Base-by-base conservation (phyloP, 2,797 vertebrate species). In the Trachops cirrhosus region DNA sequence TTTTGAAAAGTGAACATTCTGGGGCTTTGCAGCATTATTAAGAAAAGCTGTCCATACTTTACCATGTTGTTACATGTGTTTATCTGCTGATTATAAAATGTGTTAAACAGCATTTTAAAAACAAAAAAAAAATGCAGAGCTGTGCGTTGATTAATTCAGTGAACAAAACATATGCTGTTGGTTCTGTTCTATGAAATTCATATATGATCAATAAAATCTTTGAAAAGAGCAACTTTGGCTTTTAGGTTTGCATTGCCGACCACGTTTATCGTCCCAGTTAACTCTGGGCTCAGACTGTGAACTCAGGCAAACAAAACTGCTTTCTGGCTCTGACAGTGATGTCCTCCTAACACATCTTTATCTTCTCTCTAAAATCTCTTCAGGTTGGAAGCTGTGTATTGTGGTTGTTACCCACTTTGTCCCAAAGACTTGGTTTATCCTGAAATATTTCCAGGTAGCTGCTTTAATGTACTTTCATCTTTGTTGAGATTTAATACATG, bases 361-460 rank as follows among this genome's bases (percentile, higher is more conserved):
- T 71, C 24, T 96, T 97, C 8, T 98, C 95, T 97, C 80, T 97
- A 0, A 96, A 93, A 39, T 95, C 32, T 82, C 97, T 95, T 12
- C 98, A 99, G 99, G 99, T 97, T 99, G 77, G 99, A 99, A 97
- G 99, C 99, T 8, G 99, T 99, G 3, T 98, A 99, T 97, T 99
- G 99, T 29, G 99, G 99, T 70, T 99, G 99, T 93, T 99, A 99
- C 19, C 99, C 99, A 1, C 98, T 99, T 91, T 99, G 99, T 98
- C 99, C 99, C 24, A 99, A 99, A 86, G 98, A 99, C 91, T 98
- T 99, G 95, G 99, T 99, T 86, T 99, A 99, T 98, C 99, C 99
- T 0, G 99, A 99, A 97, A 99, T 99, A 97, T 99, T 99, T 95
- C 99, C 99, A 99, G 99, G 99, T 99, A 99, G 97, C 96, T 97